A percentile compares a stretch with the other conserved stretches of the same genome.
Conservation (phyloP, 2,888 invertebrate genomes). For the Cheilosia urbana region DNA sequence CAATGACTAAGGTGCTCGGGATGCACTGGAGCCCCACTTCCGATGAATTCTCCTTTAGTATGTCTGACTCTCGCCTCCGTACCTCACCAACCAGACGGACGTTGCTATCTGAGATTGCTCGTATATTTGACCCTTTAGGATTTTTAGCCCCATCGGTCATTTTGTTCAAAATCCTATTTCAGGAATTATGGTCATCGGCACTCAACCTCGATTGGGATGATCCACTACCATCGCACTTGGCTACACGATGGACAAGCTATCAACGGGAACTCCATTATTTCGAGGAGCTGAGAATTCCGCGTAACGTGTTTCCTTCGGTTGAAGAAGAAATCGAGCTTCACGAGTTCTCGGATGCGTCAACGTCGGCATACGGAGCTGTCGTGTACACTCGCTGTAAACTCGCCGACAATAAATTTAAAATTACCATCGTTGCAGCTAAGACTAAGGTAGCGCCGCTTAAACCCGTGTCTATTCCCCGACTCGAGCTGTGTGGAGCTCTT, state of each 20-base stretch:
- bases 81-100: background rate
- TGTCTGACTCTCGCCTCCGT: background rate
- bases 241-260: no score
- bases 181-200: background rate
- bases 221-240: no score
- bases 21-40: background rate
- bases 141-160: slow-evolving; percentile 26
- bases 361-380: background rate
- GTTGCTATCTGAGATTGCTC: slow-evolving; percentile 2
- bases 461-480: no score
- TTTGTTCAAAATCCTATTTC: background rate
- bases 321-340: no score
- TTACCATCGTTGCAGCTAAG: no score
- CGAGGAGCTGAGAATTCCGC: no score
- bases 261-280: no score
- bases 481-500: no score
- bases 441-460: no score
- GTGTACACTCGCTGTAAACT: background rate
- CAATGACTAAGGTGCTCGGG: no score
- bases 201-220: no score
- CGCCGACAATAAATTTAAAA: background rate
- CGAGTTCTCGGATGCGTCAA: background rate
- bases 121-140: slow-evolving; percentile 36
- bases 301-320: no score
- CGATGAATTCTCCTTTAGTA: slow-evolving; percentile 18